These are phyloP conservation scores for Solea senegalensis DNA, from an alignment of 2,113 vertebrate genomes.

Conservation along the genomic window DNA sequence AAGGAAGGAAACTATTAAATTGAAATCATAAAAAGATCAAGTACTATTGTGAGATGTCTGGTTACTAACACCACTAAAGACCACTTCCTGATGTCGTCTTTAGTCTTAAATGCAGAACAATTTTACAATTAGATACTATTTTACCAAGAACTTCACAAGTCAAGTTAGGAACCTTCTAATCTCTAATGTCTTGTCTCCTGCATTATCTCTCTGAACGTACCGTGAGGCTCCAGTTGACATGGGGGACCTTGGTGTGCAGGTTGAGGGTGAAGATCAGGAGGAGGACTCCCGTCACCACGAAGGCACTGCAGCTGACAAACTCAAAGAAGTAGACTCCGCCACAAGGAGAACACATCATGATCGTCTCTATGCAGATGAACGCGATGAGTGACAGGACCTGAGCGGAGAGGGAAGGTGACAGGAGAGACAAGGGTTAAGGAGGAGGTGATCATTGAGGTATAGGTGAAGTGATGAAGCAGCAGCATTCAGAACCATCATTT, in stretches of 20 bases:
- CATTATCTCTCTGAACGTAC: constrained; percentile 76
- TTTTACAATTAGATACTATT: no score
- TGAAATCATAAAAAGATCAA: no score
- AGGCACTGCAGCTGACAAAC: constrained; percentile 97
- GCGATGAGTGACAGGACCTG: constrained; percentile 90
- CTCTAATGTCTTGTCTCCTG: no score
- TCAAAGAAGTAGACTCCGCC: constrained; percentile 98
- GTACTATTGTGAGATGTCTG: no score
- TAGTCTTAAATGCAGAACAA: no score
- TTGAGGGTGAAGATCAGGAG: constrained; percentile 93
- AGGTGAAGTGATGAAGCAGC: constrained; percentile 43
- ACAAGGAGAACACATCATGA: constrained; percentile 94
- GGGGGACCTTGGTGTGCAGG: constrained; percentile 91
- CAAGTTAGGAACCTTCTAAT: no score
- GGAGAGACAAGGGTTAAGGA: background rate
- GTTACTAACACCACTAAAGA: no score
- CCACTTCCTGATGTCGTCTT: no score
- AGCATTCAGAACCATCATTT: constrained; percentile 15
- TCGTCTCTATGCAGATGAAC: constrained; percentile 97
- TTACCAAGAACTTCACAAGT: no score
- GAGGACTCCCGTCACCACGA: constrained; percentile 92
- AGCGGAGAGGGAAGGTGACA: background rate
- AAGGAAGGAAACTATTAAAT: no score
- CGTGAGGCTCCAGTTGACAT: constrained; percentile 96
- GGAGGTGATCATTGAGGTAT: background rate